Base-by-base conservation (phyloP, 2,888 invertebrate genomes). In the Exocentrus adspersus region DNA sequence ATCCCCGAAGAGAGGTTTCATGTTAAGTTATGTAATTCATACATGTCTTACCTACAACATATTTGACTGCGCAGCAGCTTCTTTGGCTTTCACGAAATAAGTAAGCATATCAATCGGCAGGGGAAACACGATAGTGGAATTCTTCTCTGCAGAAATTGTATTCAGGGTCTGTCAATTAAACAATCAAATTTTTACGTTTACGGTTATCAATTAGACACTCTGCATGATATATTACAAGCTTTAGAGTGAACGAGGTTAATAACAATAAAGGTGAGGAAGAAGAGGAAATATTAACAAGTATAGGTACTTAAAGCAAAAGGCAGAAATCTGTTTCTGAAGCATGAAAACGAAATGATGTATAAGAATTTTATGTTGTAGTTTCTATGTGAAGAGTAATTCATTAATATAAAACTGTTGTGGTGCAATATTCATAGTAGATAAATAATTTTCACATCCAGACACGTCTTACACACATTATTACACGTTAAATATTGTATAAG, bases 111-210 rank as follows among this genome's bases (percentile, higher is more conserved):
- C 93, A 70, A 88, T 88, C 30, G 90, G 90, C 59, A 83, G 74
- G 14, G 97, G 97, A 84, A 98, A 98, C 50, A 98, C 93, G 78
- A 98, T 98, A 4, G 97, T 98, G 6, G 97, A 97, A 82, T 97
- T 97, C 87, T 97, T 97, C 87, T 98, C 97, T 17, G 97, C 95
- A 20, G 97, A 96, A 79, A 97, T 97, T 58, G 96, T 94, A 85
- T 94, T 97, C 78, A 98, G 85, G 0, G 97, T 97, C 92, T 98
- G 90, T 46, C 30, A 65, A 61, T 62, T 52, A 58, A 59, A 59
- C 30, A 30, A 46, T 53, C 53, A 63, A 32, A 63, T 42, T 63
- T 46, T 52, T 45, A 52, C 17, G 32, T 48, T 45, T 28, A n/a
- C n/a, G 53, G 19, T 45, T 61, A 24, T n/a, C n/a, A n/a, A n/a